A percentile compares a stretch with the other conserved stretches of the same genome.
Evolutionary conservation across 2,888 invertebrate genomes (phyloP).

Genomic region (Mesoligia furuncula): DNA sequence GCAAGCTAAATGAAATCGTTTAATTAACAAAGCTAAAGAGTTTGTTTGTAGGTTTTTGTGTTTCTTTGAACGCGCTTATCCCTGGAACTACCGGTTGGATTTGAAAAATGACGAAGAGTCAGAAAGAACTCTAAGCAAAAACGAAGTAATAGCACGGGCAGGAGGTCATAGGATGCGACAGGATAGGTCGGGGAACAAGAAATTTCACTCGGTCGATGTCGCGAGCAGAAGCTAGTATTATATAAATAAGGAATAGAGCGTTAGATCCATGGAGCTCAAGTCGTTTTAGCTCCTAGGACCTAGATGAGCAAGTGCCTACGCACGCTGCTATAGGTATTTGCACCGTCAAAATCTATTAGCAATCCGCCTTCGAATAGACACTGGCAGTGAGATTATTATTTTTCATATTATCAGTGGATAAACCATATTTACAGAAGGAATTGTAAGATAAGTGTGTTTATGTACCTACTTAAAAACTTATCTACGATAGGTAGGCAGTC

Average conservation of each 20-base stretch:
- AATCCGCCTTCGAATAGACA: background rate
- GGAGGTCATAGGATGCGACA: background rate
- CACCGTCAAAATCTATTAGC: background rate
- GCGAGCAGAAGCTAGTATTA: background rate
- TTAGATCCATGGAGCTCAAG: background rate
- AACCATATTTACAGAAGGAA: constrained; percentile 40
- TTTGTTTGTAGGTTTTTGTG: too few species aligned
- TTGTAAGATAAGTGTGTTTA: constrained; percentile 46
- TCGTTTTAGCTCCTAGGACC: background rate
- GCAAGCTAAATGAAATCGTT: too few species aligned
- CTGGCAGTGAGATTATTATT: background rate
- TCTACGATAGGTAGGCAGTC: constrained; percentile 21
- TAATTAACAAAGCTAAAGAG: too few species aligned
- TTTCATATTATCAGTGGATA: constrained; percentile 26
- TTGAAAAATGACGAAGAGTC: background rate
- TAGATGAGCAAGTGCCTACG: background rate
- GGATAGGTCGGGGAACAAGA: background rate
- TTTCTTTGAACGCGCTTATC: too few species aligned
- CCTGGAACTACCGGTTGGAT: too few species aligned
- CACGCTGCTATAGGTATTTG: background rate
- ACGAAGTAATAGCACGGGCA: background rate
- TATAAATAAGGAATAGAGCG: background rate
- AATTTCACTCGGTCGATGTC: background rate
- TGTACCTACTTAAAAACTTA: constrained; percentile 25
- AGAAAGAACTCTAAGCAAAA: background rate